Base-by-base conservation (phyloP, 2,113 vertebrate genomes). In the Camarhynchus parvulus region DNA sequence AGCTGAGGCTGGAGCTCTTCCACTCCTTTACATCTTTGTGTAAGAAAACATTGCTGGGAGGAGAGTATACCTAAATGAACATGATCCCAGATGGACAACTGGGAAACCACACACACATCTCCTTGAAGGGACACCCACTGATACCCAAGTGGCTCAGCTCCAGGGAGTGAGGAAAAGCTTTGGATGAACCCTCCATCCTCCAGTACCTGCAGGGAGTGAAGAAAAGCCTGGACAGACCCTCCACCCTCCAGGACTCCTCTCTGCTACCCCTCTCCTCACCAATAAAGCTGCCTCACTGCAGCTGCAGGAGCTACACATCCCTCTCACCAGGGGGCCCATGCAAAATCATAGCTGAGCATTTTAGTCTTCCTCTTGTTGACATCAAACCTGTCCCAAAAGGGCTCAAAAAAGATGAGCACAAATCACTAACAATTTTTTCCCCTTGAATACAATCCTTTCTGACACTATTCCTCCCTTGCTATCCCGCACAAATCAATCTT, bases 201-300 rank as follows among this genome's bases (percentile, higher is more conserved):
- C 44, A 37, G 14, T 1, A 41, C 25, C 50, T 47, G 27, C 58
- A 39, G 42, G 42, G 42, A 44, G 42, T 24, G 47, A 49, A 13
- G 47, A 49, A 49, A 24, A 23, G 47, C 47, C 47, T 49, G 47
- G 47, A 49, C 23, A 47, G 46, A 46, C 46, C 21, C 46, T 46
- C 46, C 47, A 35, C 11, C 13, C 58, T 76, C 24, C 44, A 37
- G 24, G 27, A 61, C 27, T 81, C 44, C 41, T 8, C n/a, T 68
- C 30, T 31, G 27, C 31, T 21, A 9, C 3, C 5, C 37, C 47
- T 59, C 50, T 59, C 50, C n/a, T 66, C 53, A 17, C 31, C 58
- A 41, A 7, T 1, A 7, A 46, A 24, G 13, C 33, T 0, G 1
- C 31, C 41, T 3, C 0, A 2, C 31, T 52, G 33, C 10, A 33